Evolutionary conservation across 2,888 invertebrate genomes (phyloP), one percentile per base, ranked within the genome.

Genomic region (Rambutsinella grinnellia): DNA sequence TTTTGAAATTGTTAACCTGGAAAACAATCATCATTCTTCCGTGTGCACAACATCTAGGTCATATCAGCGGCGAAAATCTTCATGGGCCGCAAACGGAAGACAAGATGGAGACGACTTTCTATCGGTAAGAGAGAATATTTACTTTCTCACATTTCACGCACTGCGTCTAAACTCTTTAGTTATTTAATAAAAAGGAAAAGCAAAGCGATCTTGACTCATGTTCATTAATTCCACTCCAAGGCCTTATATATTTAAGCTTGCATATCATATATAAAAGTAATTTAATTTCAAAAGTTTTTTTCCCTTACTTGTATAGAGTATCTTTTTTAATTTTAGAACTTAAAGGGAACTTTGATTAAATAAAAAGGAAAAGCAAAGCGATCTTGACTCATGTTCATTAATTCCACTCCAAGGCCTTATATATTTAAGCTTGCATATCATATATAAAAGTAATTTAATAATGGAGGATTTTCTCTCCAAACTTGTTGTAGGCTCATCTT

Each of bases 81-180:
- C 83, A 83, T 83, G 83, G 83, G 83, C 80, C 82, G 83, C 65
- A 83, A 83, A 82, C 77, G 83, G 81, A 83, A 83, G 80, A 83
- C 83, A 77, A 82, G 82, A 83, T 83, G 83, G 83, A 82, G 83
- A 81, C 77, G 82, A 61, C 83, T 83, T 81, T 83, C 83, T 71
- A 83, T 83, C 67, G 83, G 83, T 82, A 80, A 82, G 82, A 28
- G 5, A 28, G 8, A 13, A 36, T 21, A 6, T 49, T 17, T 13
- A 49, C 5, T 49, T 15, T 49, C 5, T 17, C 6, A 49, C 15
- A 8, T 15, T 17, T 17, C 15, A 49, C 15, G 19, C 49, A 17
- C 24, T 24, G 5, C 54, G 5, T 54, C 24, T 23, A 54, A 51
- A 19, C 54, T 23, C 21, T 24, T 8, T 10, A 5, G 6, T 54